Evolutionary conservation across 2,888 invertebrate species (phyloP).

Genomic region (Archaeoteleia sp.): DNA sequence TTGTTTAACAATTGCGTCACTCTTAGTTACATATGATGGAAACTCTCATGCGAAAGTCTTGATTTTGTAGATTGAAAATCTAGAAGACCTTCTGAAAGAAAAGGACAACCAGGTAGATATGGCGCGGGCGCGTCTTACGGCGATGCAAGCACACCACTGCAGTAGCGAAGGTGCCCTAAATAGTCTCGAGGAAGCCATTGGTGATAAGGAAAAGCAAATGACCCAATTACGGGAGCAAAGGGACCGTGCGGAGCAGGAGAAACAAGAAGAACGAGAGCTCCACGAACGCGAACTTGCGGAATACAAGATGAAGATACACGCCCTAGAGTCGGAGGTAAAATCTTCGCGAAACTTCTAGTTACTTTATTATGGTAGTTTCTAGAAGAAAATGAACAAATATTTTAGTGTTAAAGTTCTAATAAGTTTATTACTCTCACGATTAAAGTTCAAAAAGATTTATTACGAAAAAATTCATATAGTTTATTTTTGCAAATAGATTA

Average conservation of each 20-base stretch:
- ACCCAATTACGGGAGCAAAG: constrained; percentile 94
- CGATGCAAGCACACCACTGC: constrained; percentile 96
- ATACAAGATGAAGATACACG: constrained; percentile 94
- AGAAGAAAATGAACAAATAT: not conserved
- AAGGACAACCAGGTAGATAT: constrained; percentile 98
- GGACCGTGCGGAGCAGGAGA: constrained; percentile 95
- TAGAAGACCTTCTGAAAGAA: constrained; percentile 97
- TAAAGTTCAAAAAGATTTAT: too few species aligned
- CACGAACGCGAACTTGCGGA: constrained; percentile 96
- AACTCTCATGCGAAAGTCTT: constrained; percentile 20
- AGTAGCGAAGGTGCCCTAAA: constrained; percentile 94
- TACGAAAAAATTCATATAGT: too few species aligned
- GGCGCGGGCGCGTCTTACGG: constrained; percentile 91
- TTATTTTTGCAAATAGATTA: not conserved
- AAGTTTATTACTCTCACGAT: not conserved
- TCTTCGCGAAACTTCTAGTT: not conserved
- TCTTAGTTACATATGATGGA: too few species aligned
- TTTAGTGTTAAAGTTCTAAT: not conserved
- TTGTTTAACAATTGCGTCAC: not conserved
- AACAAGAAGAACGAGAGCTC: constrained; percentile 95
- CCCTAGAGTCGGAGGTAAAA: constrained; percentile 86
- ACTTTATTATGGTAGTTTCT: not conserved
- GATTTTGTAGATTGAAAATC: constrained; percentile 89
- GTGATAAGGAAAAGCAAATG: constrained; percentile 98
- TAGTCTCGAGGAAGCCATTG: constrained; percentile 95